Conservation (phyloP, 1,140 invertebrate species). For the Brachionus calyciflorus region DNA sequence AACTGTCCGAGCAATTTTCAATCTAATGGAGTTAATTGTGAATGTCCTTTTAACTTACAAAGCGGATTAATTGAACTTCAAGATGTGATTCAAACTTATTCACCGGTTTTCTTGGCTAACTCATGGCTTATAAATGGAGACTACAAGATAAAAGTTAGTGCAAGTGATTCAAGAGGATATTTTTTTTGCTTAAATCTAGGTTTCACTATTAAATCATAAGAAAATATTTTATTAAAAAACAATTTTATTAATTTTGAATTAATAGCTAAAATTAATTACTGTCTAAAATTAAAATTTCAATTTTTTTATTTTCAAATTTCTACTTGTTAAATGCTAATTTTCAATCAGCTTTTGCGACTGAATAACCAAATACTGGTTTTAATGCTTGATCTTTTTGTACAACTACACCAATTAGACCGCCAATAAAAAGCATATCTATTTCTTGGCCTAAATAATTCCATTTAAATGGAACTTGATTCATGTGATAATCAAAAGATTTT, state of each 20-base stretch:
- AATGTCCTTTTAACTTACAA: conserved; percentile 39
- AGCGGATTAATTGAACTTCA: not conserved
- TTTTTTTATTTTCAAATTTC: too few relatives aligned
- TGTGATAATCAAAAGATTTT: conserved; percentile 29
- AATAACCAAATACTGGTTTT: conserved; percentile 28
- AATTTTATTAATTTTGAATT: not conserved
- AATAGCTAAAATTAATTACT: too few relatives aligned
- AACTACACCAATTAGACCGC: conserved; percentile 5
- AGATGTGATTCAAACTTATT: conserved; percentile 26
- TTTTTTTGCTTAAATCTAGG: conserved; percentile 38
- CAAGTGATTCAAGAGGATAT: not conserved
- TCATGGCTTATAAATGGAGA: conserved; percentile 43
- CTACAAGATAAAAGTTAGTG: conserved; percentile 13
- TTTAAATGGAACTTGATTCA: conserved; percentile 45
- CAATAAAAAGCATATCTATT: conserved; percentile 39
- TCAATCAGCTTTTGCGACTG: too few relatives aligned
- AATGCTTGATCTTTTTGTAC: not conserved
- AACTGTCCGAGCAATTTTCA: conserved; percentile 27
- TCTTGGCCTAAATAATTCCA: conserved; percentile 21
- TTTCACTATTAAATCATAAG: conserved; percentile 34
- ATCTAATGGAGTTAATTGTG: conserved; percentile 18
- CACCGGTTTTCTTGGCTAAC: conserved; percentile 29
- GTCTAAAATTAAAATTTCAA: too few relatives aligned
- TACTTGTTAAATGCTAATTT: too few relatives aligned
- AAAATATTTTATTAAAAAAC: not conserved